A percentile compares a stretch with the other conserved stretches of the same genome.
phyloP scores from a whole-genome alignment of 2,888 invertebrate genomes.

The Ormyrus pomaceus region DNA sequence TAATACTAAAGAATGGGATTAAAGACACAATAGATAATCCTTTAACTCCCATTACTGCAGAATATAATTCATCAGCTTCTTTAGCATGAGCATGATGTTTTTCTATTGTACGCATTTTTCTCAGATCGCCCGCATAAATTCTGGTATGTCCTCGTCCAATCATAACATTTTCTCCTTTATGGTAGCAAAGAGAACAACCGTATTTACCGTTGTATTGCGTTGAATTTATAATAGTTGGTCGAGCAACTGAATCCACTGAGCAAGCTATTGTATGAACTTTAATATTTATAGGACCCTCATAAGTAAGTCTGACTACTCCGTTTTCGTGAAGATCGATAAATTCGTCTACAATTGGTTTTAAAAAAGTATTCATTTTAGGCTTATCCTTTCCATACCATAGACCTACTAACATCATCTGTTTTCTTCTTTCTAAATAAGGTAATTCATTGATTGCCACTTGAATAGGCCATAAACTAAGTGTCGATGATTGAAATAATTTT shows the following conservation, averaged over 20 bases:
- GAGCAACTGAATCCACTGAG: slow-evolving; percentile 1
- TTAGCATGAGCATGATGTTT: too few relatives aligned
- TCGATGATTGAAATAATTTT: background rate
- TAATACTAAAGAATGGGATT: background rate
- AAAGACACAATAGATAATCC: background rate
- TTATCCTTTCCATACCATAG: background rate
- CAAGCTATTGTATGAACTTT: slow-evolving; percentile 10
- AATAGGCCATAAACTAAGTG: background rate
- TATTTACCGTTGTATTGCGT: background rate
- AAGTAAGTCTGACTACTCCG: background rate
- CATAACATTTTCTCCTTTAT: background rate
- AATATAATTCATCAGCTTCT: too few relatives aligned
- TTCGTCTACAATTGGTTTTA: background rate
- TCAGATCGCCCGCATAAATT: too few relatives aligned
- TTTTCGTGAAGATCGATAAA: background rate
- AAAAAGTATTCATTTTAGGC: background rate
- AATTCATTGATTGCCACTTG: slow-evolving; percentile 5
- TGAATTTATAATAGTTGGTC: background rate
- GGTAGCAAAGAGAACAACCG: slow-evolving; percentile 1
- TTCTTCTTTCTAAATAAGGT: background rate
- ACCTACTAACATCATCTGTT: background rate
- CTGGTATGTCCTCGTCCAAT: background rate
- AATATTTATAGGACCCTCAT: background rate
- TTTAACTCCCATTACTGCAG: slow-evolving; percentile 3
- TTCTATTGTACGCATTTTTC: too few relatives aligned